phyloP scores from a whole-genome alignment of 2,888 invertebrate species.

The Melieria omissa region DNA sequence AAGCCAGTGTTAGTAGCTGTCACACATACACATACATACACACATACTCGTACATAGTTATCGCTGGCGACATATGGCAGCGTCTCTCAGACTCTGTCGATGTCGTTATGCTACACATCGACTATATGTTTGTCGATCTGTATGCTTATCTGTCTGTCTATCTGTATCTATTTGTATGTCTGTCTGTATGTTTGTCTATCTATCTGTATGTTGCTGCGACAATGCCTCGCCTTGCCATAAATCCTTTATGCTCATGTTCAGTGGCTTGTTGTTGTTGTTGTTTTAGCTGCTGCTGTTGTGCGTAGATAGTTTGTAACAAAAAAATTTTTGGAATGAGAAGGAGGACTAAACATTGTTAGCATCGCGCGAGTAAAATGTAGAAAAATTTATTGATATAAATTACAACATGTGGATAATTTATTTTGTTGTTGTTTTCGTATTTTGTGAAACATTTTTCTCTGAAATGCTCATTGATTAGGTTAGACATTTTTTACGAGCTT shows the following conservation, averaged over 20 bases:
- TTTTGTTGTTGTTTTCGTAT: constrained; percentile 22
- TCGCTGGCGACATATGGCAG: too few species aligned
- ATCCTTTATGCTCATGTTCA: constrained; percentile 18
- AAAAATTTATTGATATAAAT: constrained; percentile 35
- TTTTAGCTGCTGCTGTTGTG: not conserved
- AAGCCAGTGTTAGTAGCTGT: too few species aligned
- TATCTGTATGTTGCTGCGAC: too few species aligned
- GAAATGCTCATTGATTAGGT: constrained; percentile 9
- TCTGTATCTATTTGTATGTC: constrained; percentile 9
- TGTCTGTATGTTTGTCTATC: not conserved
- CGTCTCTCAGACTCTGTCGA: too few species aligned
- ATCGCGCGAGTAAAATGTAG: too few species aligned
- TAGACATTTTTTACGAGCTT: not conserved
- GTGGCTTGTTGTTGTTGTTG: constrained; percentile 1
- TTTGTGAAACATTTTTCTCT: not conserved
- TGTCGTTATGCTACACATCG: too few species aligned
- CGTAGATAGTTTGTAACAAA: too few species aligned
- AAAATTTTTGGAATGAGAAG: not conserved
- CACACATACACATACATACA: not conserved
- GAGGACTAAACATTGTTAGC: not conserved
- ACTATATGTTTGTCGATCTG: not conserved
- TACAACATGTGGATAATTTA: constrained; percentile 21
- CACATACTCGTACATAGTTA: not conserved
- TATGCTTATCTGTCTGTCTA: not conserved
- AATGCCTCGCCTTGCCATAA: constrained; percentile 5